Conservation (phyloP, 2,113 vertebrate species). For the Rhinopomastus cyanomelas region DNA sequence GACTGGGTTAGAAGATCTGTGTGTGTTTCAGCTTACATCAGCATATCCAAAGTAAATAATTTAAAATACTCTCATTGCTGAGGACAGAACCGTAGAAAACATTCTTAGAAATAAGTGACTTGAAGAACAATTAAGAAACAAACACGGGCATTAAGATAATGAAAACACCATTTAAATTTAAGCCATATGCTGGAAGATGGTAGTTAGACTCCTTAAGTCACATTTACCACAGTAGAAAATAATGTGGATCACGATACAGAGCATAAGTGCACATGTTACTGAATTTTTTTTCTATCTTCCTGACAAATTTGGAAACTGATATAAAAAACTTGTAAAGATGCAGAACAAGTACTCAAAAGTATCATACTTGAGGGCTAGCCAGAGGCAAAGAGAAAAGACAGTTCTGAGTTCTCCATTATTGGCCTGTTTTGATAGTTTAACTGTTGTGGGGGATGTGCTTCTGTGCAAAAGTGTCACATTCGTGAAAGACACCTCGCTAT, state of each 20-base stretch:
- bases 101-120: neutral
- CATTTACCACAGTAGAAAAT: neutral
- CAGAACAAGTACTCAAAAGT: constrained; percentile 23
- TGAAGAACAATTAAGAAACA: neutral
- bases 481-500: neutral
- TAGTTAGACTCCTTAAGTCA: neutral
- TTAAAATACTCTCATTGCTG: neutral
- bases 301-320: constrained; percentile 13
- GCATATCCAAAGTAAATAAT: neutral
- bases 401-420: constrained; percentile 15
- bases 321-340: constrained; percentile 5
- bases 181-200: neutral
- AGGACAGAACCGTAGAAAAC: neutral
- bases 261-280: neutral
- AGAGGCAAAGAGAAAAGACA: constrained; percentile 43
- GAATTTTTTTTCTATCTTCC: neutral
- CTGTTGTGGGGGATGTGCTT: constrained; percentile 20
- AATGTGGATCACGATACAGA: constrained; percentile 3
- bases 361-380: constrained; percentile 41
- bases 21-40: neutral
- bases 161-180: constrained; percentile 11
- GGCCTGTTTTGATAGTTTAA: constrained; percentile 37
- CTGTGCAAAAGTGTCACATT: constrained; percentile 16
- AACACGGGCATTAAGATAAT: neutral
- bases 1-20: neutral